These are phyloP conservation scores for Lerema accius DNA, from an alignment of 1,140 invertebrate genomes.

Conservation along the genomic window DNA sequence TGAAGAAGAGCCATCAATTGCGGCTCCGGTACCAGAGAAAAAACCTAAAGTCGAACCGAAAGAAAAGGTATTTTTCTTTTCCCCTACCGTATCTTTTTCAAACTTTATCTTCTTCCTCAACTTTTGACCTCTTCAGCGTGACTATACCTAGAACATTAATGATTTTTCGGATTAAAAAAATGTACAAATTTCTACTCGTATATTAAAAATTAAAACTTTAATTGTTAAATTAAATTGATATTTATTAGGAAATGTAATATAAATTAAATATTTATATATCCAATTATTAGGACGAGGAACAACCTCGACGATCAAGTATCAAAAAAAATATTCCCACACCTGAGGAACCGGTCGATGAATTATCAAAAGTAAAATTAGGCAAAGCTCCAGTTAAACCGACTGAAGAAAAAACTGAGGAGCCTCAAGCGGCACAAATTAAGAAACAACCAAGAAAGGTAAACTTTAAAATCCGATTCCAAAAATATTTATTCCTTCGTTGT, in stretches of 20 bases:
- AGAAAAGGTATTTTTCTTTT: slow-evolving; percentile 53
- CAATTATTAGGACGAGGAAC: slow-evolving; percentile 71
- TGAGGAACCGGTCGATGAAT: slow-evolving; percentile 82
- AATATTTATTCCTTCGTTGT: background rate
- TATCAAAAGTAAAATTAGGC: slow-evolving; percentile 74
- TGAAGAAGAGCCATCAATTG: slow-evolving; percentile 68
- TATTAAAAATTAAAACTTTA: no score
- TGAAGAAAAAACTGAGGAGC: slow-evolving; percentile 72
- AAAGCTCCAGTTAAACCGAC: slow-evolving; percentile 77
- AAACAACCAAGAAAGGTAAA: slow-evolving; percentile 68
- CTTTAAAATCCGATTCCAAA: background rate
- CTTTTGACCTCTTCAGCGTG: background rate
- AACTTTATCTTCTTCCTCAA: no score
- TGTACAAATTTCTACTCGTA: no score
- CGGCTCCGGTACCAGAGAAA: slow-evolving; percentile 64
- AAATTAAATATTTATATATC: slow-evolving; percentile 4
- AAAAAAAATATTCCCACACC: slow-evolving; percentile 81
- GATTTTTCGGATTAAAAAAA: no score
- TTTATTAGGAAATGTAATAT: no score
- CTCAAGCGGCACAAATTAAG: slow-evolving; percentile 65
- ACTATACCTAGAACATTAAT: slow-evolving; percentile 1
- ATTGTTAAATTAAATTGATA: no score
- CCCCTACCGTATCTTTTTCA: no score
- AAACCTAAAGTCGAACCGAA: slow-evolving; percentile 73
- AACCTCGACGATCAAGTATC: slow-evolving; percentile 78